Conservation (phyloP, 2,797 vertebrate genomes). For the Hydrolagus colliei region DNA sequence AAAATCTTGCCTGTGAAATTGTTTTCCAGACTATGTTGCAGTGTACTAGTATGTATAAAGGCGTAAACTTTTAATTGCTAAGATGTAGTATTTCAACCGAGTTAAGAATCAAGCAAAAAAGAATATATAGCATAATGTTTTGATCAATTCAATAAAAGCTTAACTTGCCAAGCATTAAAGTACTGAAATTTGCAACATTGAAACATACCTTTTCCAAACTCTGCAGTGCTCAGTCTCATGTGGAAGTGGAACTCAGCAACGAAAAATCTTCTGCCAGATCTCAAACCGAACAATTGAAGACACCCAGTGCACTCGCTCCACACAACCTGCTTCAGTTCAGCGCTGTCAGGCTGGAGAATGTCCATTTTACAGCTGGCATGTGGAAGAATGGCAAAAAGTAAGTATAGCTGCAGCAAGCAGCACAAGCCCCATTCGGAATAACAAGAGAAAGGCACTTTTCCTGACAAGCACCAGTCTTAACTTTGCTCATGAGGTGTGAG, state of each 20-base stretch:
- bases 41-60: too few species aligned
- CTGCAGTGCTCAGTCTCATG: slow-evolving; percentile 79
- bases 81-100: background rate
- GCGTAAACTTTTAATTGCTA: background rate
- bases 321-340: slow-evolving; percentile 60
- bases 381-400: slow-evolving; percentile 76
- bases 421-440: slow-evolving; percentile 35
- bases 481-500: slow-evolving; percentile 39
- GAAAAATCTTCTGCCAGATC: slow-evolving; percentile 66
- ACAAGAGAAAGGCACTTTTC: slow-evolving; percentile 34
- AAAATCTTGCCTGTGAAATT: too few species aligned
- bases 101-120: background rate
- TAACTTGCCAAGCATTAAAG: slow-evolving; percentile 37
- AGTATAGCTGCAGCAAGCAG: slow-evolving; percentile 44
- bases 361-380: slow-evolving; percentile 68
- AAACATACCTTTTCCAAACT: slow-evolving; percentile 49
- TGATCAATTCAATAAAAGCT: background rate
- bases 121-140: background rate
- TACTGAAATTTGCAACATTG: slow-evolving; percentile 15
- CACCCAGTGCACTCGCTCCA: slow-evolving; percentile 55
- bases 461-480: slow-evolving; percentile 33
- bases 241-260: slow-evolving; percentile 65
- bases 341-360: slow-evolving; percentile 65
- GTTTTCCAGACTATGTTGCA: background rate
- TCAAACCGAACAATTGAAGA: slow-evolving; percentile 53